These are phyloP conservation scores for Drosophila planitibia DNA, from an alignment of 2,888 invertebrate genomes.

Conservation along the genomic window DNA sequence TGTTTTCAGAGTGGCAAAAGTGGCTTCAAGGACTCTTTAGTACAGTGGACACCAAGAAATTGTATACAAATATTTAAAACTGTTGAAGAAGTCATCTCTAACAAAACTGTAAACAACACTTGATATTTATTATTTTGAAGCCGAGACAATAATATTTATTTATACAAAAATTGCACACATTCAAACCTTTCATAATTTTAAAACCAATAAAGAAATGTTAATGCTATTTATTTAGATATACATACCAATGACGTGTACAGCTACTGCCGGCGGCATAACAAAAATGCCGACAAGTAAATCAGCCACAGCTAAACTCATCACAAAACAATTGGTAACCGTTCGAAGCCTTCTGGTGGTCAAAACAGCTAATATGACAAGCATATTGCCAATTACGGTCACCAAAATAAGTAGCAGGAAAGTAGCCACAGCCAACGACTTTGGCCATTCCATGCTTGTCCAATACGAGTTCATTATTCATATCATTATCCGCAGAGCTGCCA, in stretches of 20 bases:
- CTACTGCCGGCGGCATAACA: slow-evolving; percentile 97
- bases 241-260: slow-evolving; percentile 87
- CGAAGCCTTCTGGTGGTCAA: slow-evolving; percentile 94
- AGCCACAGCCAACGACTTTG: slow-evolving; percentile 86
- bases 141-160: background rate
- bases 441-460: slow-evolving; percentile 86
- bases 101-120: background rate
- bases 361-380: slow-evolving; percentile 95
- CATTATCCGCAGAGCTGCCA: slow-evolving; percentile 4
- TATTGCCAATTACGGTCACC: slow-evolving; percentile 93
- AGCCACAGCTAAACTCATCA: slow-evolving; percentile 96
- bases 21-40: slow-evolving; percentile 29
- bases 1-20: slow-evolving; percentile 20
- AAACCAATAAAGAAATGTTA: slow-evolving; percentile 1
- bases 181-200: background rate
- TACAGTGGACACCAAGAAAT: background rate
- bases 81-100: background rate
- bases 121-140: background rate
- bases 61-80: background rate
- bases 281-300: slow-evolving; percentile 97
- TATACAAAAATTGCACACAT: background rate
- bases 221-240: slow-evolving; percentile 29
- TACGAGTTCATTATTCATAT: slow-evolving; percentile 63
- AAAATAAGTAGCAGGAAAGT: slow-evolving; percentile 89
- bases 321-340: slow-evolving; percentile 98